A percentile compares a stretch with the other conserved stretches of the same genome.
These are phyloP conservation scores for Taenioides sp. DNA, from an alignment of 2,797 vertebrate genomes.

Conservation along the genomic window DNA sequence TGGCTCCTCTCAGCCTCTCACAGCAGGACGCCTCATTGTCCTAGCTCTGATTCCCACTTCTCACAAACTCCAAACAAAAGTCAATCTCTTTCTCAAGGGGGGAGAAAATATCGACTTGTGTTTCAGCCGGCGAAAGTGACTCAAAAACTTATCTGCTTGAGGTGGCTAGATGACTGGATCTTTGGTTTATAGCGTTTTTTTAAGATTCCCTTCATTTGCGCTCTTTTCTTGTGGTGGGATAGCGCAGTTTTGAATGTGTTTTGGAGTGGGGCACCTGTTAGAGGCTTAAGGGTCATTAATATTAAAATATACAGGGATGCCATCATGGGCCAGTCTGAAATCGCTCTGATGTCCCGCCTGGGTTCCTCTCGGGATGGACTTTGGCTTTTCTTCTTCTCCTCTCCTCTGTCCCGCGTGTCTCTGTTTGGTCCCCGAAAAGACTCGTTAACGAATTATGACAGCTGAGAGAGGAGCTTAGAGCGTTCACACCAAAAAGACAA, in stretches of 20 bases:
- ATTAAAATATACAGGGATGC: slow-evolving; percentile 88
- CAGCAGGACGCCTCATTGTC: slow-evolving; percentile 99
- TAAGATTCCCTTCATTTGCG: slow-evolving; percentile 50
- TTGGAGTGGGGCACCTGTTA: slow-evolving; percentile 76
- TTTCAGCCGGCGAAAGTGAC: slow-evolving; percentile 93
- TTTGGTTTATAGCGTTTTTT: slow-evolving; percentile 45
- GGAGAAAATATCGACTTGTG: slow-evolving; percentile 86
- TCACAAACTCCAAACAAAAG: slow-evolving; percentile 99
- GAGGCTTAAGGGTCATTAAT: slow-evolving; percentile 82
- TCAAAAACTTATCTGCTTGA: slow-evolving; percentile 78
- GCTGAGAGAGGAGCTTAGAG: slow-evolving; percentile 79
- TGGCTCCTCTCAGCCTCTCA: slow-evolving; percentile 98
- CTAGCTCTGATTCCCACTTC: slow-evolving; percentile 99
- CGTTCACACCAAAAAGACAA: slow-evolving; percentile 78
- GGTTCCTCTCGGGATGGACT: slow-evolving; percentile 76
- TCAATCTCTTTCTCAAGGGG: slow-evolving; percentile 99
- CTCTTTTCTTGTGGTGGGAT: slow-evolving; percentile 56
- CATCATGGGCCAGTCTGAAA: slow-evolving; percentile 85
- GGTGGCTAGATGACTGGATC: slow-evolving; percentile 74
- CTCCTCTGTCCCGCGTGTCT: slow-evolving; percentile 67
- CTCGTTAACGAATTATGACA: slow-evolving; percentile 88
- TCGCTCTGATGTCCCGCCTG: slow-evolving; percentile 83
- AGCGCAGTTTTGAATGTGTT: slow-evolving; percentile 52
- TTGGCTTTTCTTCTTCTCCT: slow-evolving; percentile 65
- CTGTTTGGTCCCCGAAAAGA: slow-evolving; percentile 75